Percentiles rank a stretch among this genome's conserved stretches.
phyloP scores from a whole-genome alignment of 2,888 invertebrate species.

The Dioctria linearis region DNA sequence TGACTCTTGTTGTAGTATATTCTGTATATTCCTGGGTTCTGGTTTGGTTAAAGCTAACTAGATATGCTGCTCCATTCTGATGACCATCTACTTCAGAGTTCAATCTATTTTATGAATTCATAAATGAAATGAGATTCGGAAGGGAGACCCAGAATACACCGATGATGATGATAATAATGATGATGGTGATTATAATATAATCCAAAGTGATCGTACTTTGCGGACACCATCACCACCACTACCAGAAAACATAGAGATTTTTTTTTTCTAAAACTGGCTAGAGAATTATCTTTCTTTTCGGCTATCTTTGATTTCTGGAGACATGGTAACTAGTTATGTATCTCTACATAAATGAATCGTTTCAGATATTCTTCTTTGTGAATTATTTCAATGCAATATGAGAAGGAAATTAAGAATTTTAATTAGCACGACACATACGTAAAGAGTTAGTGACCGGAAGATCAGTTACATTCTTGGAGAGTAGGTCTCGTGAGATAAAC shows the following conservation, averaged over 20 bases:
- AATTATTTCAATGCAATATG: conserved; percentile 45
- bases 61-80: neutral
- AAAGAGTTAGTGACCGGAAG: conserved; percentile 6
- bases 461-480: neutral
- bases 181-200: conserved; percentile 1
- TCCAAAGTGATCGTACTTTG: neutral
- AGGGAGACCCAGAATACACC: neutral
- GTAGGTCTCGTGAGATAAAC: neutral
- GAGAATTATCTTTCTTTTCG: no score
- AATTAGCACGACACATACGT: conserved; percentile 42
- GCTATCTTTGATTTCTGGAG: neutral
- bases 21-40: neutral
- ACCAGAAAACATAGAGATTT: neutral
- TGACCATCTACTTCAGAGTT: neutral
- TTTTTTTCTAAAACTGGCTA: neutral
- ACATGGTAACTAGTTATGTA: neutral
- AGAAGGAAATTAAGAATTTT: conserved; percentile 49
- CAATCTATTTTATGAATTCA: conserved; percentile 43
- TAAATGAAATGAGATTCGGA: conserved; percentile 27
- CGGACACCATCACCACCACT: neutral
- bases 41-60: no score
- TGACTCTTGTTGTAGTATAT: neutral
- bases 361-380: conserved; percentile 6
- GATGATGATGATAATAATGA: conserved; percentile 3
- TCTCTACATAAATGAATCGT: neutral